These are phyloP conservation scores for Cyclura pinguis DNA, from an alignment of 2,797 vertebrate genomes.

Conservation along the genomic window DNA sequence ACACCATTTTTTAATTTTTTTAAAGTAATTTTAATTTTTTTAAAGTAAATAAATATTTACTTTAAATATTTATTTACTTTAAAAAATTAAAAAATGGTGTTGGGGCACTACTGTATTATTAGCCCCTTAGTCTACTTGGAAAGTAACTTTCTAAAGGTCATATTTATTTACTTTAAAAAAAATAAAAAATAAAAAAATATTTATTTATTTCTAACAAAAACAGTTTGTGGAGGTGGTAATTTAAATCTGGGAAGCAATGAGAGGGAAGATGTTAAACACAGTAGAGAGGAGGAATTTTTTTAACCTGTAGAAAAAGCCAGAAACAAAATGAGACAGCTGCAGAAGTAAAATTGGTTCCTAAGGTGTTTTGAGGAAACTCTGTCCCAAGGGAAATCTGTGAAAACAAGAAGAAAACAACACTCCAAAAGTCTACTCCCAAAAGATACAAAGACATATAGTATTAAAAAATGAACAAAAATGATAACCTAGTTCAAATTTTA, in stretches of 20 bases:
- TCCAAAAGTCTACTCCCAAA: neutral
- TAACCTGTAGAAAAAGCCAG: neutral
- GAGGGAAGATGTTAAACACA: neutral
- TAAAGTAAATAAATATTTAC: no score
- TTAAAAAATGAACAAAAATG: neutral
- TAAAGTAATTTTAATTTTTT: no score
- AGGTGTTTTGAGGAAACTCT: neutral
- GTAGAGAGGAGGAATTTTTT: neutral
- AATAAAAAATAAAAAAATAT: neutral
- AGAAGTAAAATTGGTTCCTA: conserved; percentile 8
- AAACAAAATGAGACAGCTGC: neutral
- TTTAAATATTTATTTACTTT: no score
- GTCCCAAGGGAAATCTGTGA: neutral
- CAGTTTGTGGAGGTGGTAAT: neutral
- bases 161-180: no score
- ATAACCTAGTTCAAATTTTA: neutral
- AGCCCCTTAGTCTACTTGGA: neutral
- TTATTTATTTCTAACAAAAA: neutral
- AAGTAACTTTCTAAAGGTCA: conserved; percentile 37
- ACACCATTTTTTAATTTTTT: neutral
- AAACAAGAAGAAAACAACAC: neutral
- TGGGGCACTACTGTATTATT: neutral
- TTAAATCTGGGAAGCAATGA: neutral
- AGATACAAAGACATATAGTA: neutral
- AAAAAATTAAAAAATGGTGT: neutral